Evolutionary conservation across 2,888 invertebrate species (phyloP), one percentile per base, ranked within the genome.

Genomic region (Buathra laborator): DNA sequence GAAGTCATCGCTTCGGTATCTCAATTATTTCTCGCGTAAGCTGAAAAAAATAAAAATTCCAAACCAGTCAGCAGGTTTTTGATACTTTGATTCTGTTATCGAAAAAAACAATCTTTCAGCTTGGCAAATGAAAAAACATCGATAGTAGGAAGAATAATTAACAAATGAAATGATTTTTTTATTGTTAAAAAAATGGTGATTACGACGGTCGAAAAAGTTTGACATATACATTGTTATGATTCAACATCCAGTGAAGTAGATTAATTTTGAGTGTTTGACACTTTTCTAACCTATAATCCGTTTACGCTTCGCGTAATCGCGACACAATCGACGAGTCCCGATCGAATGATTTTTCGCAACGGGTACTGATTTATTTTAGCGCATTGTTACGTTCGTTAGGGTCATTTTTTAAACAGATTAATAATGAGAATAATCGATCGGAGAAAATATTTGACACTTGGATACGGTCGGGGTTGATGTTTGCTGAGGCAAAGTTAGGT

Each of bases 1-100:
- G 97, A 97, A 90, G 97, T 97, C 97, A 98, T 98, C 77, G 81
- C 91, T 16, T n/a, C 24, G 24, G 10, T 43, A 44, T 59, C 53
- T 62, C 19, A 3, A 68, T 14, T 43, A 75, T 68, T 32, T 9
- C 46, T 29, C 10, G 29, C 14, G 37, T 19, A 12, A 72, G 77
- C 77, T 62, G 64, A 51, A 53, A 68, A n/a, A 51, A 56, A 53
- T 37, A 77, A 44, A 24, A 53, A 29, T 53, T 12, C 3, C 56
- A 1, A n/a, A 53, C 14, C 19, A 68, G n/a, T 68, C 53, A 53
- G 19, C 53, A 19, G 53, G 53, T 10, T 19, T 6, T 7, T 16
- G 19, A 53, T 19, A 16, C 3, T 53, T 3, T 1, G 3, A 53
- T 53, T 53, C 7, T 16, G 19, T 19, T 19, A 10, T 3, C 24